phyloP scores from a whole-genome alignment of 2,113 vertebrate genomes.

The Oxyruncus cristatus region DNA sequence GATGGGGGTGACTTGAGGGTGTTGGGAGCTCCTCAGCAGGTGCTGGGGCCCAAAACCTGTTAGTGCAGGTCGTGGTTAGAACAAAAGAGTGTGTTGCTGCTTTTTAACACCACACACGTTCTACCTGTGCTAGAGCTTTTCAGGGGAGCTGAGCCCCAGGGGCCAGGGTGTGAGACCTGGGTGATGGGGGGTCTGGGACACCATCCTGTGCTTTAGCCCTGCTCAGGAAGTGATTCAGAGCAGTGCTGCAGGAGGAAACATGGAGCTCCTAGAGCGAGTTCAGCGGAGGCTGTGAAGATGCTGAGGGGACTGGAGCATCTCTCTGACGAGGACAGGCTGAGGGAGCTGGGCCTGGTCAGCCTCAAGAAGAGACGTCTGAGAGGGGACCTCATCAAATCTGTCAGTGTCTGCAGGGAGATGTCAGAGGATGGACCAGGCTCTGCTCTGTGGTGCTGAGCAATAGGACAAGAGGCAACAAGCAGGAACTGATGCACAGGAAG shows the following conservation, averaged over 20 bases:
- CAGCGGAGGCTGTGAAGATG: background rate
- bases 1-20: accelerated
- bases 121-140: background rate
- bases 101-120: background rate
- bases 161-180: accelerated
- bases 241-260: background rate
- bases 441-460: background rate
- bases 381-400: background rate
- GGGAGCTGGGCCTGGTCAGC: background rate
- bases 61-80: background rate
- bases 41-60: background rate
- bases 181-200: background rate
- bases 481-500: background rate
- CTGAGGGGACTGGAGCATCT: background rate
- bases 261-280: background rate
- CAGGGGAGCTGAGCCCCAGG: background rate
- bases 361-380: background rate
- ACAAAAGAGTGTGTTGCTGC: background rate
- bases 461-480: background rate
- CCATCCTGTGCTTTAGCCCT: background rate
- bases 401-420: background rate
- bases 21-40: accelerated
- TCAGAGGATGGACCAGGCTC: background rate
- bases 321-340: background rate
- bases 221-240: background rate